Base-by-base conservation (phyloP, 2,888 invertebrate genomes). In the Syrphus vitripennis region DNA sequence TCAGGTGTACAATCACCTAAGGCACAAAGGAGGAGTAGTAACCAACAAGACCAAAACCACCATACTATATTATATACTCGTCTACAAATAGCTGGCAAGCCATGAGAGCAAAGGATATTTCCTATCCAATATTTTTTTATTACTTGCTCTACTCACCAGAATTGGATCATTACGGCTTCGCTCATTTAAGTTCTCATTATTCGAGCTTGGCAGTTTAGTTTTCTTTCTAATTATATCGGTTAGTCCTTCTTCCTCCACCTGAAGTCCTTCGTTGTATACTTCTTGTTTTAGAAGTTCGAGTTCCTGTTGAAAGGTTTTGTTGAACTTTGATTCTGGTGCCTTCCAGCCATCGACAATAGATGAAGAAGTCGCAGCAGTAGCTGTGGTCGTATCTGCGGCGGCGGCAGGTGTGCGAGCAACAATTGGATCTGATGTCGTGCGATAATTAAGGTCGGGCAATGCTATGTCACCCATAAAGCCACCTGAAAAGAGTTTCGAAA, bases 391-490 rank as follows among this genome's bases (percentile, higher is more conserved):
- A 76, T 80, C 10, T 80, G 83, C 45, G 78, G 74, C 87, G 4
- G 78, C 71, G 19, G 83, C 65, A 16, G 83, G 63, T 29, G 89
- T 89, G 3, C 81, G 82, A 19, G 89, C 89, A 55, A 89, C 89
- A 88, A 89, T 81, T 45, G 90, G 89, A 76, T 89, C 88, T 4
- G 10, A 67, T 67, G 67, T 9, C 10, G 74, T 92, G 88, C 93
- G 93, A 89, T 90, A 93, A 77, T 92, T 87, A 29, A 88, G 75
- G 89, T 95, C 95, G 40, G 97, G 95, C 87, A 97, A 93, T 0
- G 97, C 97, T 86, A 97, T 97, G 92, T 97, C 97, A 0, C 97
- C 97, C 93, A 96, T 94, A 90, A 97, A 97, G 72, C 95, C 95
- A 89, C 94, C 97, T 97, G 94, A 24, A 94, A 91, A 90, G 76